Evolutionary conservation across 2,797 vertebrate genomes (phyloP).

Genomic region (Anguilla obscura): DNA sequence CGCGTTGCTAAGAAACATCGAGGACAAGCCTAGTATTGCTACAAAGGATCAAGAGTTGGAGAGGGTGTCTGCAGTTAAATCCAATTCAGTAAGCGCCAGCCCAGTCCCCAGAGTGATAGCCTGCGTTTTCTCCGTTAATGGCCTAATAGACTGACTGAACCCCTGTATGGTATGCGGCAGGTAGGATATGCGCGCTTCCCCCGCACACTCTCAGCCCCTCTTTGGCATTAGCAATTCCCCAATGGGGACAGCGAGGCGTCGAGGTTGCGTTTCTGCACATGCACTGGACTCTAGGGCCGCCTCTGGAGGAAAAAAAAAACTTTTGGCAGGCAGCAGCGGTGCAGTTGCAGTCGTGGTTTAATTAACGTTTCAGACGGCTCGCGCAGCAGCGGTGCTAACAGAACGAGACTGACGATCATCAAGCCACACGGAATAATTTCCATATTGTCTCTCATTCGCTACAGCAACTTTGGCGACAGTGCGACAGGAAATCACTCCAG

Average conservation of each 20-base stretch:
- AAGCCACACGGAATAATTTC: not conserved
- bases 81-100: not conserved
- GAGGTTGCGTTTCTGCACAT: constrained; percentile 20
- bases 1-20: constrained; percentile 59
- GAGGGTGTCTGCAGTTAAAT: constrained; percentile 15
- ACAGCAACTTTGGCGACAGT: constrained; percentile 10
- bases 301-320: not conserved
- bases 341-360: constrained; percentile 16
- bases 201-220: not conserved
- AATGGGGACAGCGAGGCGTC: not conserved
- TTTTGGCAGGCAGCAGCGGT: constrained; percentile 23
- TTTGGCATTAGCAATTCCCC: not conserved
- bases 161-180: not conserved
- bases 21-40: constrained; percentile 34
- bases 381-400: not conserved
- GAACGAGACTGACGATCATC: not conserved
- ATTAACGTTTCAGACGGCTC: constrained; percentile 3
- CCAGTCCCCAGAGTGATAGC: not conserved
- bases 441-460: not conserved
- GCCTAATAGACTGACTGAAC: not conserved
- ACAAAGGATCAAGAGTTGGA: constrained; percentile 37
- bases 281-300: not conserved
- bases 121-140: not conserved
- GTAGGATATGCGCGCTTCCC: not conserved
- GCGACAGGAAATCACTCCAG: not conserved